These are phyloP conservation scores for Rhinopomastus cyanomelas DNA, from an alignment of 2,113 vertebrate species.

Conservation along the genomic window DNA sequence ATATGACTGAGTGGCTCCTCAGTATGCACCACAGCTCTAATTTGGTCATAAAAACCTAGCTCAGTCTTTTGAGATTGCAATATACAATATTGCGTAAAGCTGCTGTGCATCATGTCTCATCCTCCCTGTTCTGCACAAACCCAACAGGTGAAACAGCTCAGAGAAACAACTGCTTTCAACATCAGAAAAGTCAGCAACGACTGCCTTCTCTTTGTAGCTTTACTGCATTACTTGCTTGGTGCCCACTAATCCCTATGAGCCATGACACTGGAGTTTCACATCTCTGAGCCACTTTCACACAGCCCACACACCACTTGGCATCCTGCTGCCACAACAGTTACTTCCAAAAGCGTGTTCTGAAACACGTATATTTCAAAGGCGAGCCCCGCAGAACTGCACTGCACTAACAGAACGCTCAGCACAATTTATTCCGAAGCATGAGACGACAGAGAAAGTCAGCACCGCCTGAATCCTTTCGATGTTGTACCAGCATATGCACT, in stretches of 20 bases:
- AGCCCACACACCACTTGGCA: conserved; percentile 32
- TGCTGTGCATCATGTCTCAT: background rate
- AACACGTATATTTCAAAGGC: background rate
- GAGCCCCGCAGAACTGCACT: background rate
- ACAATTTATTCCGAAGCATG: background rate
- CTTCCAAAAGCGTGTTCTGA: conserved; percentile 31
- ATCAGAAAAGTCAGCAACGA: background rate
- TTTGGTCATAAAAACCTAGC: background rate
- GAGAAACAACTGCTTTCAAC: background rate
- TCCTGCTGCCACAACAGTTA: conserved; percentile 28
- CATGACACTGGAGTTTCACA: background rate
- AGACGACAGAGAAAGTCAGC: background rate
- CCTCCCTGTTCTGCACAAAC: background rate
- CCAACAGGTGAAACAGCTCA: background rate
- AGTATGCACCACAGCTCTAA: background rate
- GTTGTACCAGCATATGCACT: background rate
- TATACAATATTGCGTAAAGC: background rate
- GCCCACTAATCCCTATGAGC: background rate
- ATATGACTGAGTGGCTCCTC: background rate
- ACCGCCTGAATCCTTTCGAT: background rate
- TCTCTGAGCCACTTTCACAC: conserved; percentile 35
- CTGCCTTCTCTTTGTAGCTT: background rate
- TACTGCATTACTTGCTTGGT: background rate
- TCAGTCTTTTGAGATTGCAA: background rate
- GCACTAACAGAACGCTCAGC: background rate